phyloP scores from a whole-genome alignment of 2,888 invertebrate genomes.

The Cremastobaeus sp. region DNA sequence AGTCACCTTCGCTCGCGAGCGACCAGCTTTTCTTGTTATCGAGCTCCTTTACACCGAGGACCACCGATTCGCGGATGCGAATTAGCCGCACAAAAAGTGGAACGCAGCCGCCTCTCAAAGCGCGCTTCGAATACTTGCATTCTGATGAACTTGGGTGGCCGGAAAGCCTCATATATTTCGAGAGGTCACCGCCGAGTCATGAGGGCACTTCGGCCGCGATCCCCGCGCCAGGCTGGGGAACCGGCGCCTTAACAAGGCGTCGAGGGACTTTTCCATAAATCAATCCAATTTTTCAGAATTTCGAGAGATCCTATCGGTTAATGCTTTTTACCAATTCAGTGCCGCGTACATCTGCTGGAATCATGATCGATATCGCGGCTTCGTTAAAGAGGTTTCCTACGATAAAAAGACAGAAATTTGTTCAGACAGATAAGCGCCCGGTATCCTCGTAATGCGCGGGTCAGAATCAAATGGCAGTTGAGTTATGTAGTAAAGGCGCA shows the following conservation, averaged over 20 bases:
- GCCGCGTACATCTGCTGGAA: constrained; percentile 38
- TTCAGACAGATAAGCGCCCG: constrained; percentile 56
- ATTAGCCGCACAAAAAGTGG: constrained; percentile 41
- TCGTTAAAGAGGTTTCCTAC: constrained; percentile 49
- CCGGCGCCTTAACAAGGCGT: constrained; percentile 16
- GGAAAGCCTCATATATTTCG: background rate
- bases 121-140: constrained; percentile 32
- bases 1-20: constrained; percentile 77
- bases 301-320: constrained; percentile 33
- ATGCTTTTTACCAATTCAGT: constrained; percentile 25
- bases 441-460: constrained; percentile 60
- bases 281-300: constrained; percentile 38
- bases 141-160: constrained; percentile 48
- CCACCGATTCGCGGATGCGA: constrained; percentile 59
- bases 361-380: constrained; percentile 57
- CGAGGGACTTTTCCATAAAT: constrained; percentile 33
- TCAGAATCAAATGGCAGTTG: constrained; percentile 57
- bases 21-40: constrained; percentile 69
- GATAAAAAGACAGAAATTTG: constrained; percentile 54
- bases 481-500: constrained; percentile 62
- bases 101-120: constrained; percentile 13
- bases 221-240: background rate
- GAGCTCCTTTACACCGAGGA: constrained; percentile 64
- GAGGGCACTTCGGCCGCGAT: background rate
- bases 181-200: background rate